These are phyloP conservation scores for Nettapus auritus DNA, from an alignment of 2,113 vertebrate species.

Conservation along the genomic window DNA sequence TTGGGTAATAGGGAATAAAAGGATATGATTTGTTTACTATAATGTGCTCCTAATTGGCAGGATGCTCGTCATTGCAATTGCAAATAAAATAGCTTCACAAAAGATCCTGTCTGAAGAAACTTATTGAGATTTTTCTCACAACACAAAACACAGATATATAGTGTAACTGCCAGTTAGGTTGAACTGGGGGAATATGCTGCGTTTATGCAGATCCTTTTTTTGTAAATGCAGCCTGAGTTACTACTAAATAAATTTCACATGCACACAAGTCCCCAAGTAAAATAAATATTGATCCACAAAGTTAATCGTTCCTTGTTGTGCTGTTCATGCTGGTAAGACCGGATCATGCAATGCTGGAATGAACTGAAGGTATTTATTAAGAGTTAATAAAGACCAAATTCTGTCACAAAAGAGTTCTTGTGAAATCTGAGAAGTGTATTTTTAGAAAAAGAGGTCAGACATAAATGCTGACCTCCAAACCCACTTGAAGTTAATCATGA, in stretches of 20 bases:
- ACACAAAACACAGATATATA: background rate
- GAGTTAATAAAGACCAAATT: background rate
- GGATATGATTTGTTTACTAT: too few species aligned
- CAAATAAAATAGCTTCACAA: too few species aligned
- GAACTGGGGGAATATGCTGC: background rate
- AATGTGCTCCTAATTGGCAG: too few species aligned
- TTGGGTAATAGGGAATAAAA: too few species aligned
- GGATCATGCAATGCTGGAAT: background rate
- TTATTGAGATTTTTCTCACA: too few species aligned
- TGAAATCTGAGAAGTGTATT: background rate
- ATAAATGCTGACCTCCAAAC: background rate
- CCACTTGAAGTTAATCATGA: background rate
- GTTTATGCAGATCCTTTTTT: background rate
- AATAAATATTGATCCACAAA: background rate
- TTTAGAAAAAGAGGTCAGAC: background rate
- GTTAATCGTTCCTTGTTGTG: background rate
- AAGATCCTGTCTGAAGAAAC: too few species aligned
- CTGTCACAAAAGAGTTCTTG: background rate
- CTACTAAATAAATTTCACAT: background rate
- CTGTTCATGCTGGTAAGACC: background rate
- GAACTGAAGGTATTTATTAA: background rate
- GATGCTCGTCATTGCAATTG: too few species aligned
- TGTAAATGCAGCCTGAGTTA: background rate
- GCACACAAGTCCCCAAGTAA: background rate
- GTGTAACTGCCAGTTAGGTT: background rate